Percentiles rank a stretch among this genome's conserved stretches.
Evolutionary conservation across 2,113 vertebrate genomes (phyloP).

Genomic region (Rhinichthys klamathensis): DNA sequence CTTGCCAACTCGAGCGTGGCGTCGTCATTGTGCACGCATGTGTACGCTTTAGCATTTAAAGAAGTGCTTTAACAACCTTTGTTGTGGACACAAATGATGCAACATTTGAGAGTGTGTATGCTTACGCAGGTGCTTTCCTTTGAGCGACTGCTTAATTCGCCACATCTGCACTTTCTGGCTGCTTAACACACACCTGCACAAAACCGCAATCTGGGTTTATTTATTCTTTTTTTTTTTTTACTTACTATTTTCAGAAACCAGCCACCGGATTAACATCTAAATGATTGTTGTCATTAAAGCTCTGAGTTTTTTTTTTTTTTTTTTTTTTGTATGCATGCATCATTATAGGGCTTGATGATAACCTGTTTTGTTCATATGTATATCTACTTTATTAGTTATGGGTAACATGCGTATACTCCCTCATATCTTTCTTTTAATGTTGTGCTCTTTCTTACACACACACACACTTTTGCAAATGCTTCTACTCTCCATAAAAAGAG

Average conservation of each 20-base stretch:
- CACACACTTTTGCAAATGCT: conserved; percentile 47
- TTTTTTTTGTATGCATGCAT: background rate
- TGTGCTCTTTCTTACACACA: background rate
- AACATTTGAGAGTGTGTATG: conserved; percentile 60
- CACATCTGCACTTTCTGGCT: conserved; percentile 50
- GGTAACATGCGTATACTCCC: conserved; percentile 18
- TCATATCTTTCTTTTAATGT: conserved; percentile 18
- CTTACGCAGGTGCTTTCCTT: conserved; percentile 62
- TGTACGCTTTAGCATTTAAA: conserved; percentile 58
- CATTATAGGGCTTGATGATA: background rate
- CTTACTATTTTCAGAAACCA: conserved; percentile 21
- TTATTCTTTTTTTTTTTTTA: background rate
- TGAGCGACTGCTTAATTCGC: conserved; percentile 58
- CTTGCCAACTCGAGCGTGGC: conserved; percentile 62
- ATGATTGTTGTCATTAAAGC: background rate
- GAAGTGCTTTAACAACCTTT: conserved; percentile 55
- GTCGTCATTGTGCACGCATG: conserved; percentile 45
- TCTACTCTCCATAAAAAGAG: conserved; percentile 51
- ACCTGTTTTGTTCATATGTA: background rate
- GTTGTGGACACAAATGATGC: conserved; percentile 61
- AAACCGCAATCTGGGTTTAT: conserved; percentile 44
- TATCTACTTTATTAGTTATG: conserved; percentile 23
- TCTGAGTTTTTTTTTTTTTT: background rate
- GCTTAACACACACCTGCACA: conserved; percentile 56
- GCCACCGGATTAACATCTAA: background rate